phyloP scores from a whole-genome alignment of 2,113 vertebrate species.

The Xiphophorus maculatus region DNA sequence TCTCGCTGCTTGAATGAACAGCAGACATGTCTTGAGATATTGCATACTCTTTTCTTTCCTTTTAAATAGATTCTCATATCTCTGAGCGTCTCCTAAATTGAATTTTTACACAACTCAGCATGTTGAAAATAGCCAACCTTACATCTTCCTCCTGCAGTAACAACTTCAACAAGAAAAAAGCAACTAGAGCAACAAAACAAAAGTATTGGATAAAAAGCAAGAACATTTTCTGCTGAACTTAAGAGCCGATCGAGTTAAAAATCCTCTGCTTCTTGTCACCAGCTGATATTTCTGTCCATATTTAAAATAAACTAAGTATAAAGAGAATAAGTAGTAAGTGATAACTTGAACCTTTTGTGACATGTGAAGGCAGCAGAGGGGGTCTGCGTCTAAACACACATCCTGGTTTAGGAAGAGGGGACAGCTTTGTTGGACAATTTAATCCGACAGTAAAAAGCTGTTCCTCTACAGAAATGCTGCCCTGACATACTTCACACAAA shows the following conservation, averaged over 20 bases:
- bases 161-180: background rate
- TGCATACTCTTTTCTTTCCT: too few relatives aligned
- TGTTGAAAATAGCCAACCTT: too few relatives aligned
- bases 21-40: too few relatives aligned
- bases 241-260: background rate
- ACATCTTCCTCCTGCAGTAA: too few relatives aligned
- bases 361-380: slow-evolving; percentile 4
- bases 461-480: slow-evolving; percentile 51
- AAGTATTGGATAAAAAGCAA: background rate
- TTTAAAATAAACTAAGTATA: background rate
- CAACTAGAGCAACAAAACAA: background rate
- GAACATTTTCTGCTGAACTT: background rate
- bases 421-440: slow-evolving; percentile 41
- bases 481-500: slow-evolving; percentile 42
- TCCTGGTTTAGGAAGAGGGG: slow-evolving; percentile 34
- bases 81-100: too few relatives aligned
- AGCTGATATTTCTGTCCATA: background rate
- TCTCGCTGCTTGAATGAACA: too few relatives aligned
- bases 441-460: slow-evolving; percentile 47
- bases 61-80: too few relatives aligned
- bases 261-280: background rate
- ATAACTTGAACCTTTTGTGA: slow-evolving; percentile 10
- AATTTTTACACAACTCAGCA: too few relatives aligned
- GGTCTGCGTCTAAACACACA: slow-evolving; percentile 6
- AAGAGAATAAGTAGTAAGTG: background rate